Evolutionary conservation across 2,113 vertebrate genomes (phyloP).

Genomic region (Malurus cyaneus): DNA sequence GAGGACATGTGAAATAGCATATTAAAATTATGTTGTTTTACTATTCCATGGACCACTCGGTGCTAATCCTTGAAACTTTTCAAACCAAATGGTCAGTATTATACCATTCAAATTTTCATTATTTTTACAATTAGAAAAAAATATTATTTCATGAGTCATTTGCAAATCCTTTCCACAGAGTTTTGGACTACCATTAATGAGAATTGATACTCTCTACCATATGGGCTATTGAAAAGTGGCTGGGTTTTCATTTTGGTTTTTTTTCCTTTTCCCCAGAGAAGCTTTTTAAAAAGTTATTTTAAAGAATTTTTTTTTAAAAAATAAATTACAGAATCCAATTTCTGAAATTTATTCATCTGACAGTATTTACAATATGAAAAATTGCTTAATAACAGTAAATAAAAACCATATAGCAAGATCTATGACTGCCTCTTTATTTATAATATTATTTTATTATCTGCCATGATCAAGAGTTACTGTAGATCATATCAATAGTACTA

Average conservation of each 20-base stretch:
- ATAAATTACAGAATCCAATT: background rate
- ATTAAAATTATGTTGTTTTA: background rate
- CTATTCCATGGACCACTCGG: background rate
- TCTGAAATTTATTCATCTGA: background rate
- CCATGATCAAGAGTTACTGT: background rate
- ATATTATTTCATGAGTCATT: background rate
- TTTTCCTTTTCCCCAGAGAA: background rate
- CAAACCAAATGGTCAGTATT: background rate
- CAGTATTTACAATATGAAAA: background rate
- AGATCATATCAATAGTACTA: background rate
- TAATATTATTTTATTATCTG: background rate
- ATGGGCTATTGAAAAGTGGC: background rate
- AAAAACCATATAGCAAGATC: background rate
- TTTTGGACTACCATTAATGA: background rate
- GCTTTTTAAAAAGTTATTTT: background rate
- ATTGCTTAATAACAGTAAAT: background rate
- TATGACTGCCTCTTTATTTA: background rate
- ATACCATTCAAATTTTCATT: background rate
- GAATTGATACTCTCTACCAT: background rate
- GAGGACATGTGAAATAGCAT: background rate
- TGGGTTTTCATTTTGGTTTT: too few relatives aligned
- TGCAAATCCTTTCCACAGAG: background rate
- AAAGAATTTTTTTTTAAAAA: background rate
- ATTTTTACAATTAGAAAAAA: background rate
- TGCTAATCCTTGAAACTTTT: background rate